These are phyloP conservation scores for Phrynocephalus forsythii DNA, from an alignment of 2,797 vertebrate species.

Conservation along the genomic window DNA sequence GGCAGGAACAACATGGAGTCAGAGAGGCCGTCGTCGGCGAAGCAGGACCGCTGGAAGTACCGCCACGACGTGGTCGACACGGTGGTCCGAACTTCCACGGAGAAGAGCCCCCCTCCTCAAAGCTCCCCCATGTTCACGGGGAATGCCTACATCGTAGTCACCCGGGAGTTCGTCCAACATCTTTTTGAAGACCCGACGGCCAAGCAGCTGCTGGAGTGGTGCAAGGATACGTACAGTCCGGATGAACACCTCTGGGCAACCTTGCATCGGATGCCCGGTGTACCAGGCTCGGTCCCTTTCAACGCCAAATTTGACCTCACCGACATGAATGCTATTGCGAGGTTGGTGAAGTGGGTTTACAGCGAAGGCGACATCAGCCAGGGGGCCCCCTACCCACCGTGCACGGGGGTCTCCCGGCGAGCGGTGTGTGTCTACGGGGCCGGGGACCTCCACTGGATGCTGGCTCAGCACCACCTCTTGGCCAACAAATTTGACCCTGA, in stretches of 20 bases:
- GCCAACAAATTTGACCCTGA: constrained; percentile 93
- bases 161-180: constrained; percentile 84
- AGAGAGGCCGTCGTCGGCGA: constrained; percentile 69
- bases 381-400: constrained; percentile 86
- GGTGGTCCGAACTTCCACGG: constrained; percentile 60
- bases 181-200: constrained; percentile 74
- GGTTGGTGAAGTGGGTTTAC: constrained; percentile 87
- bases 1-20: constrained; percentile 87
- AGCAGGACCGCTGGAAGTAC: constrained; percentile 81
- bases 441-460: constrained; percentile 88
- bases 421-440: constrained; percentile 85
- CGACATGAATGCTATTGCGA: constrained; percentile 86
- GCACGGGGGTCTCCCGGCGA: constrained; percentile 81
- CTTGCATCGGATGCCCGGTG: constrained; percentile 83
- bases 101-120: constrained; percentile 82
- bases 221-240: constrained; percentile 90
- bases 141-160: constrained; percentile 87
- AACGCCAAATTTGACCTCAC: constrained; percentile 83
- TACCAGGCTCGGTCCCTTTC: constrained; percentile 82
- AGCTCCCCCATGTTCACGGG: constrained; percentile 85
- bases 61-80: constrained; percentile 68
- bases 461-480: constrained; percentile 86
- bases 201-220: constrained; percentile 85
- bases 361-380: constrained; percentile 79
- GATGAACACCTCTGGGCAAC: constrained; percentile 94